A percentile compares a stretch with the other conserved stretches of the same genome.
Evolutionary conservation across 2,888 invertebrate genomes (phyloP).

Genomic region (Lasius fuliginosus): DNA sequence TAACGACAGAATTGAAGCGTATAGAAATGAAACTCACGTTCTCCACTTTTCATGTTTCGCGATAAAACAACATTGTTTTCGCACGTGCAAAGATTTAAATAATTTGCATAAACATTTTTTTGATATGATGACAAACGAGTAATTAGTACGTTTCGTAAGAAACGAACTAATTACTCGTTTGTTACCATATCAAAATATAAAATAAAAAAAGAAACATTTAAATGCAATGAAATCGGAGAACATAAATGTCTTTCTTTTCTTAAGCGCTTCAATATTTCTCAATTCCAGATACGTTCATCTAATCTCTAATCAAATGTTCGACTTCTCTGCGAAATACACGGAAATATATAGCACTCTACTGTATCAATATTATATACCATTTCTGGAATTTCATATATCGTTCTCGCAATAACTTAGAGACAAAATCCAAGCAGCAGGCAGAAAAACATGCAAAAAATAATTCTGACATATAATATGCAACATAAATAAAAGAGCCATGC

Average conservation of each 20-base stretch:
- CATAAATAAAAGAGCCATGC: neutral
- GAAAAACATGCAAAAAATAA: slow-evolving; percentile 63
- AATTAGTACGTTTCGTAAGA: too few species aligned
- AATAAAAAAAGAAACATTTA: neutral
- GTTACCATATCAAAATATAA: neutral
- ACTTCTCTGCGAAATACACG: neutral
- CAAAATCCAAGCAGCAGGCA: slow-evolving; percentile 57
- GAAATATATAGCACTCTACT: neutral
- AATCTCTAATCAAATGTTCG: neutral
- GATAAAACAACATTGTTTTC: neutral
- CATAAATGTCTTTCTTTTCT: neutral
- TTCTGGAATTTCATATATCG: slow-evolving; percentile 20
- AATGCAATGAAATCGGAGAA: slow-evolving; percentile 5
- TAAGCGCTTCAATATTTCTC: slow-evolving; percentile 3
- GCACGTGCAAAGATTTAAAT: neutral
- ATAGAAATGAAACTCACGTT: neutral
- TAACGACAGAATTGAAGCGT: neutral
- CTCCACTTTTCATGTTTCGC: neutral
- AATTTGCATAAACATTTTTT: neutral
- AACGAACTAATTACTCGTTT: neutral
- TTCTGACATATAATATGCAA: neutral
- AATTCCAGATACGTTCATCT: neutral
- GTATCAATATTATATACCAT: neutral
- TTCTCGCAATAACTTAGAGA: slow-evolving; percentile 22
- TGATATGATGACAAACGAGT: neutral